Evolutionary conservation across 2,113 vertebrate species (phyloP).

Genomic region (Scalopus aquaticus): DNA sequence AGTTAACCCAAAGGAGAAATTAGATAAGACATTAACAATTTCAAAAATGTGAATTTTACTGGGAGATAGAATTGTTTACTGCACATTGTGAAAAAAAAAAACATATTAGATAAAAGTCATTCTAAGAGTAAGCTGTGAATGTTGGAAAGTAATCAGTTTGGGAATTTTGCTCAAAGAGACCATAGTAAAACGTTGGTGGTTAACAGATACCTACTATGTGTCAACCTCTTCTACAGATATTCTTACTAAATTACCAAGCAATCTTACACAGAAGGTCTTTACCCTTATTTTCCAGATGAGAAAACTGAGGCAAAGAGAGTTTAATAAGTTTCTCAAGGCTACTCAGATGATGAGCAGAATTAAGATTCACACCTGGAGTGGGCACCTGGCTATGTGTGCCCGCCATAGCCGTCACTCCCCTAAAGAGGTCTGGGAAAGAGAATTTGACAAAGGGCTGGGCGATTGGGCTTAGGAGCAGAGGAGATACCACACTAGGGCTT

Average conservation of each 20-base stretch:
- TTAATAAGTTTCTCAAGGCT: neutral
- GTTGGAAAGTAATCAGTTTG: neutral
- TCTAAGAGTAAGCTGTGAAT: neutral
- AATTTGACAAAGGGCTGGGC: neutral
- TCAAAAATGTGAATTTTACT: neutral
- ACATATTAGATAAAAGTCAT: neutral
- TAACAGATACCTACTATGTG: neutral
- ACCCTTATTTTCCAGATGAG: neutral
- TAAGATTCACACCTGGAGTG: neutral
- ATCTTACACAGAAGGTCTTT: neutral
- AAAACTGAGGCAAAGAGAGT: neutral
- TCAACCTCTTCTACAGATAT: neutral
- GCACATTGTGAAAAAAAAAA: neutral
- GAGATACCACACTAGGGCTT: accelerated
- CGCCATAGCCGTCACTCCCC: neutral
- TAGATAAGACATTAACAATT: neutral
- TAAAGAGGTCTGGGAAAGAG: accelerated
- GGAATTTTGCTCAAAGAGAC: neutral
- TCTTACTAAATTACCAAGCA: neutral
- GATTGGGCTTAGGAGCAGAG: neutral
- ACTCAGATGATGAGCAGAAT: neutral
- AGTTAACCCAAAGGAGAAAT: neutral
- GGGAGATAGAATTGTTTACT: neutral
- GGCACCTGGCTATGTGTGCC: neutral
- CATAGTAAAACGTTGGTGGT: accelerated